Conservation (phyloP, 2,113 vertebrate species). For the Apus apus region DNA sequence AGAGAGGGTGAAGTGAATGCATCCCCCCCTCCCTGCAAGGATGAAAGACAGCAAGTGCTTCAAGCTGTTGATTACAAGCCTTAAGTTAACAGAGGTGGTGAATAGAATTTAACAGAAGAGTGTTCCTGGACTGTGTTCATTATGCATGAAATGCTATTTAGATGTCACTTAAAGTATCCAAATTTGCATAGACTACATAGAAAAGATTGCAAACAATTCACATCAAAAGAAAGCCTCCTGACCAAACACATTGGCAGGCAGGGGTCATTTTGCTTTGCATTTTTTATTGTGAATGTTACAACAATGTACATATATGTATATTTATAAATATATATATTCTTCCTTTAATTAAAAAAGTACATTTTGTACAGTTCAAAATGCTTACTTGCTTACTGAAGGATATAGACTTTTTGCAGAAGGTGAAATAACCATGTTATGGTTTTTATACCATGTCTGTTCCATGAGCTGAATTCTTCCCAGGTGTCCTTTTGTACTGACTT, state of each 20-base stretch:
- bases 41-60: background rate
- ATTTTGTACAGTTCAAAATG: slow-evolving; percentile 66
- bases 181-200: slow-evolving; percentile 57
- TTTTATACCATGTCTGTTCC: slow-evolving; percentile 63
- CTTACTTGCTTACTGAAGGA: slow-evolving; percentile 42
- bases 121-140: slow-evolving; percentile 45
- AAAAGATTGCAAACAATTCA: slow-evolving; percentile 35
- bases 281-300: slow-evolving; percentile 73
- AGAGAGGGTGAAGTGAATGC: background rate
- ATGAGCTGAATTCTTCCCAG: slow-evolving; percentile 59
- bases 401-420: slow-evolving; percentile 49
- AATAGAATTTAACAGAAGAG: slow-evolving; percentile 47
- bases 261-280: background rate
- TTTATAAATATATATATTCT: slow-evolving; percentile 79
- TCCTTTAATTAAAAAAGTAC: slow-evolving; percentile 71
- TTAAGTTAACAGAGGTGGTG: slow-evolving; percentile 22
- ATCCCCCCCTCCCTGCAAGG: background rate
- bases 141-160: slow-evolving; percentile 67
- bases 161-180: slow-evolving; percentile 62
- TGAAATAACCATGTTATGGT: slow-evolving; percentile 27
- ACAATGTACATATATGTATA: slow-evolving; percentile 75
- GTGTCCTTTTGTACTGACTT: slow-evolving; percentile 66
- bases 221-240: slow-evolving; percentile 51
- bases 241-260: slow-evolving; percentile 54
- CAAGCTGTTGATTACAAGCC: slow-evolving; percentile 26